Evolutionary conservation across 2,888 invertebrate species (phyloP).

Genomic region (Eupithecia subumbrata): DNA sequence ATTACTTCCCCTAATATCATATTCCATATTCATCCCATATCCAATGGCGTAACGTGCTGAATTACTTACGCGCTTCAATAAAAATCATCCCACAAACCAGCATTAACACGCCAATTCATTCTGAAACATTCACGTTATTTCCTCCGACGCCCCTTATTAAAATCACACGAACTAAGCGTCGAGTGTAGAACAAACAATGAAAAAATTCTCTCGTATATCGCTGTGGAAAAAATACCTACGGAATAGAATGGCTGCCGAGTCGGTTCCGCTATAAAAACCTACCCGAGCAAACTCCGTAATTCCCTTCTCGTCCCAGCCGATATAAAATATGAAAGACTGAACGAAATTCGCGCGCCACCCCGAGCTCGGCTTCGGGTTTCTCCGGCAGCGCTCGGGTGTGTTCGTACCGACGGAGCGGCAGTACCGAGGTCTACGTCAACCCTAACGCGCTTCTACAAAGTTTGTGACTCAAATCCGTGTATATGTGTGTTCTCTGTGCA

Average conservation of each 20-base stretch:
- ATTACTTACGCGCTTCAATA: slow-evolving; percentile 30
- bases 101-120: slow-evolving; percentile 57
- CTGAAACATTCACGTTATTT: slow-evolving; percentile 53
- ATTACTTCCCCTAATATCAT: not conserved
- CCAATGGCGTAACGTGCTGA: not conserved
- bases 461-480: slow-evolving; percentile 55
- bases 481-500: slow-evolving; percentile 65
- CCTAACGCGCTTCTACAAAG: slow-evolving; percentile 44
- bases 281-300: slow-evolving; percentile 81
- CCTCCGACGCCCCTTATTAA: slow-evolving; percentile 64
- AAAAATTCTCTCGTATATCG: slow-evolving; percentile 64
- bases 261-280: slow-evolving; percentile 78
- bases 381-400: slow-evolving; percentile 60
- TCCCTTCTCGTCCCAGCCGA: slow-evolving; percentile 74
- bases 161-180: slow-evolving; percentile 70
- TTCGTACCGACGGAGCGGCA: slow-evolving; percentile 78
- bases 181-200: slow-evolving; percentile 71
- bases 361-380: slow-evolving; percentile 60
- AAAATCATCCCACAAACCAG: slow-evolving; percentile 36
- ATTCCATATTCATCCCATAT: slow-evolving; percentile 5
- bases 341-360: slow-evolving; percentile 70
- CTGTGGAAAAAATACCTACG: slow-evolving; percentile 68
- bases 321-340: slow-evolving; percentile 84
- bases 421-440: slow-evolving; percentile 55
- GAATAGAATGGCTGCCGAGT: slow-evolving; percentile 70